Evolutionary conservation across 2,888 invertebrate species (phyloP).

Genomic region (Mayetiola destructor): DNA sequence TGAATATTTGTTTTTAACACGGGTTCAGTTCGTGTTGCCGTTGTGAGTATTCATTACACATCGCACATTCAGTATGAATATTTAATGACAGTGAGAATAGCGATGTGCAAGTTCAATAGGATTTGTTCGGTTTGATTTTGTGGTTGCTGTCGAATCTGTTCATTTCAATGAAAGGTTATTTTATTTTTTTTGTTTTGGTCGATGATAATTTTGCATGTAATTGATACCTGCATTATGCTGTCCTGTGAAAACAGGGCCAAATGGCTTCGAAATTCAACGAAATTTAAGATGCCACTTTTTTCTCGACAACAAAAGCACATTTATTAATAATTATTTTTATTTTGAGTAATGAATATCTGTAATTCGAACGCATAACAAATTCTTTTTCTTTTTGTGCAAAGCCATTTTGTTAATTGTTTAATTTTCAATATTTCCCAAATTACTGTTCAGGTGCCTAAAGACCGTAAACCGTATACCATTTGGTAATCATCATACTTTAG

Average conservation of each 20-base stretch:
- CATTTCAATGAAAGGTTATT: background rate
- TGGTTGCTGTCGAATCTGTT: conserved; percentile 4
- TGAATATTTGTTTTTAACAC: no score
- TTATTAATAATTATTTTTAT: background rate
- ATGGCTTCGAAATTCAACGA: background rate
- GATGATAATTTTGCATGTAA: conserved; percentile 5
- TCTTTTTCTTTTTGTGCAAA: background rate
- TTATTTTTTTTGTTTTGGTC: background rate
- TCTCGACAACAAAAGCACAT: background rate
- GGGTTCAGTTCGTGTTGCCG: background rate
- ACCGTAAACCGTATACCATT: background rate
- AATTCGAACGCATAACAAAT: background rate
- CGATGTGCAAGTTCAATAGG: background rate
- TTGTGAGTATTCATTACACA: conserved; percentile 5
- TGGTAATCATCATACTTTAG: background rate
- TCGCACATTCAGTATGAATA: conserved; percentile 5
- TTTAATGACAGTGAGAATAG: conserved; percentile 9
- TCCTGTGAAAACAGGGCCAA: background rate
- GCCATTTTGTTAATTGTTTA: conserved; percentile 13
- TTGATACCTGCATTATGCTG: conserved; percentile 1
- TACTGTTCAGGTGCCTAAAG: background rate
- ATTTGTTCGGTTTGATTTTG: background rate
- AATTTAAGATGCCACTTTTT: background rate
- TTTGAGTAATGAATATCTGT: background rate
- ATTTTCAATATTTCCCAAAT: conserved; percentile 1